Conservation (phyloP, 2,888 invertebrate genomes). For the Autographa gamma region DNA sequence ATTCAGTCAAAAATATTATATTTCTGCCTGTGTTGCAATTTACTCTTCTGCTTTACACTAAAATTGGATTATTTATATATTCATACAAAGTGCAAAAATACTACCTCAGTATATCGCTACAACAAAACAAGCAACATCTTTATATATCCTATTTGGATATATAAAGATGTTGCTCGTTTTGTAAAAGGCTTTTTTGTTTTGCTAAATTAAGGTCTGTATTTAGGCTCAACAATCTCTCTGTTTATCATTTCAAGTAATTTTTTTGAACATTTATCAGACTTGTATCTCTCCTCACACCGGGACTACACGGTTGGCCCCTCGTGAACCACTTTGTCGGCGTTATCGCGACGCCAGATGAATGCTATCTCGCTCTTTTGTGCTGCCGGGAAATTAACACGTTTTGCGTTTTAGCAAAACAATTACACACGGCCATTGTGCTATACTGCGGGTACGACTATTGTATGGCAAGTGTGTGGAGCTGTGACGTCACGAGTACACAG, state of each 20-base stretch:
- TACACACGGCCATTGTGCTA: constrained; percentile 56
- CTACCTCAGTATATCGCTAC: too few relatives aligned
- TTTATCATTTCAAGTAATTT: background rate
- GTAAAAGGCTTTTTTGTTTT: too few relatives aligned
- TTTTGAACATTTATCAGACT: background rate
- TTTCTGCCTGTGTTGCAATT: too few relatives aligned
- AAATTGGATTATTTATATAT: too few relatives aligned
- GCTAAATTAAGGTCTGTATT: too few relatives aligned
- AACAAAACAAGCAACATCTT: too few relatives aligned
- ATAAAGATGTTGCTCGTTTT: too few relatives aligned
- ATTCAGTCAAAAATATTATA: too few relatives aligned
- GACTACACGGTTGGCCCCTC: constrained; percentile 41
- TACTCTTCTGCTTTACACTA: too few relatives aligned
- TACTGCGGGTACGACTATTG: constrained; percentile 40
- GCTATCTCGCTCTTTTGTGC: constrained; percentile 61
- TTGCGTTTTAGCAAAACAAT: constrained; percentile 62
- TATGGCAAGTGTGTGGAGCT: constrained; percentile 13
- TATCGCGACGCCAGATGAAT: constrained; percentile 58
- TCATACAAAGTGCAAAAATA: too few relatives aligned
- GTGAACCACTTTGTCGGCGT: constrained; percentile 58
- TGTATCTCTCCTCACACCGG: constrained; percentile 12
- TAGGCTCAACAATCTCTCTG: background rate
- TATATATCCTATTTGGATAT: too few relatives aligned
- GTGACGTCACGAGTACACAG: constrained; percentile 18
- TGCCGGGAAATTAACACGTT: constrained; percentile 63